phyloP scores from a whole-genome alignment of 2,113 vertebrate genomes.

The Burhinus bistriatus region DNA sequence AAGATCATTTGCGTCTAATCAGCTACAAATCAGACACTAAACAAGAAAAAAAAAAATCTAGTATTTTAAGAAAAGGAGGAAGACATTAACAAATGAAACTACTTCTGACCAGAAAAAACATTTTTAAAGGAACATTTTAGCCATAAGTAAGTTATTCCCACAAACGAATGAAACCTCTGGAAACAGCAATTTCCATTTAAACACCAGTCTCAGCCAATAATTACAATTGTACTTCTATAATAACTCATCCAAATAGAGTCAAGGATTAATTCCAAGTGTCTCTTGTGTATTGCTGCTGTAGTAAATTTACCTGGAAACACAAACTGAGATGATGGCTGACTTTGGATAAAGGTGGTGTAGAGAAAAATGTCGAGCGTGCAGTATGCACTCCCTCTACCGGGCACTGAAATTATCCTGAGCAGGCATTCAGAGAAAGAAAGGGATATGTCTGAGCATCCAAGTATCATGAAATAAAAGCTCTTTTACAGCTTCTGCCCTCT shows the following conservation, averaged over 20 bases:
- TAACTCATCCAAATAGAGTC: not conserved
- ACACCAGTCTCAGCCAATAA: not conserved
- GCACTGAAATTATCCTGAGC: not conserved
- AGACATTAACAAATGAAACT: not conserved
- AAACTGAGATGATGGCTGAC: not conserved
- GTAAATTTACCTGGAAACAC: not conserved
- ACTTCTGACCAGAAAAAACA: not conserved
- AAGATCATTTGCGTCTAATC: not conserved
- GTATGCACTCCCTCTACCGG: constrained; percentile 69
- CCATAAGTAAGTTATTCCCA: not conserved
- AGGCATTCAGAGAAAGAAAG: not conserved
- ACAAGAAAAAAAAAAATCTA: not conserved
- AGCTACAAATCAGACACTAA: not conserved
- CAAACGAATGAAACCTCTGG: not conserved
- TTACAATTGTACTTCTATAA: not conserved
- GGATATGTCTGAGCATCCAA: fast-evolving
- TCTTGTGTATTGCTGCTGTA: not conserved
- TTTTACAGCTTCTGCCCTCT: not conserved
- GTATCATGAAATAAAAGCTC: not conserved
- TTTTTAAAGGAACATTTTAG: not conserved
- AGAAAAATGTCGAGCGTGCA: not conserved
- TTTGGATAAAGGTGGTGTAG: not conserved
- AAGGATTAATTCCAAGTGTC: not conserved
- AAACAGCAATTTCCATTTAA: not conserved
- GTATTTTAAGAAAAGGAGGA: not conserved